Percentiles rank a stretch among this genome's conserved stretches.
These are phyloP conservation scores for Trichonephila clavipes DNA, from an alignment of 1,140 invertebrate genomes.

Conservation along the genomic window DNA sequence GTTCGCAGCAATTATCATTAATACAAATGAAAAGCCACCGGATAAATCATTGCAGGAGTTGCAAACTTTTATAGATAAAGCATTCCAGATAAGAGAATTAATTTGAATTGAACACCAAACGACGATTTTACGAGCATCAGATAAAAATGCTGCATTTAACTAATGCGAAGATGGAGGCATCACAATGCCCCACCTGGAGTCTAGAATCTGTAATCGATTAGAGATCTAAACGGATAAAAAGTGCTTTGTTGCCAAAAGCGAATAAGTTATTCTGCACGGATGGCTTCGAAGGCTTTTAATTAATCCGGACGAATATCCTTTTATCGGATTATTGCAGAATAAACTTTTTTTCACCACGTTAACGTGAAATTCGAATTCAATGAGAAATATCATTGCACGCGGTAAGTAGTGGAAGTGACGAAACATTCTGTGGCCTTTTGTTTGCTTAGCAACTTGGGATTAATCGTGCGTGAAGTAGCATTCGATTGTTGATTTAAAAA, in stretches of 20 bases:
- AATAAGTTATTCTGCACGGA: conserved; percentile 42
- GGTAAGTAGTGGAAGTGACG: neutral
- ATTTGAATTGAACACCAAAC: conserved; percentile 25
- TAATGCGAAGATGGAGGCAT: neutral
- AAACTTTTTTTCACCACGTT: neutral
- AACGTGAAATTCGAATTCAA: neutral
- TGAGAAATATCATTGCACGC: neutral
- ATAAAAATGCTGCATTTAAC: conserved; percentile 48
- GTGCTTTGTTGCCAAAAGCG: conserved; percentile 27
- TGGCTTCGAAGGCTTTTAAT: conserved; percentile 41
- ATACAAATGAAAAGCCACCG: conserved; percentile 29
- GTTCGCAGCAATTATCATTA: conserved; percentile 46
- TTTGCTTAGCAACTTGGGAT: neutral
- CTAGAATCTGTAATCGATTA: conserved; percentile 24
- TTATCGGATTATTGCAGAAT: conserved; percentile 44
- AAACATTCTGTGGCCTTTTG: neutral
- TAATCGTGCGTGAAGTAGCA: neutral
- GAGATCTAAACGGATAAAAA: conserved; percentile 16
- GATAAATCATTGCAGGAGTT: neutral
- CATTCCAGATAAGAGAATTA: conserved; percentile 16
- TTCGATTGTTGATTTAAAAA: neutral
- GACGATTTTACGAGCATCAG: conserved; percentile 38
- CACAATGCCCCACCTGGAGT: conserved; percentile 31
- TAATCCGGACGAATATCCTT: conserved; percentile 39
- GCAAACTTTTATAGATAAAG: conserved; percentile 31